Evolutionary conservation across 2,113 vertebrate species (phyloP).

Genomic region (Chamaetylas fuelleborni): DNA sequence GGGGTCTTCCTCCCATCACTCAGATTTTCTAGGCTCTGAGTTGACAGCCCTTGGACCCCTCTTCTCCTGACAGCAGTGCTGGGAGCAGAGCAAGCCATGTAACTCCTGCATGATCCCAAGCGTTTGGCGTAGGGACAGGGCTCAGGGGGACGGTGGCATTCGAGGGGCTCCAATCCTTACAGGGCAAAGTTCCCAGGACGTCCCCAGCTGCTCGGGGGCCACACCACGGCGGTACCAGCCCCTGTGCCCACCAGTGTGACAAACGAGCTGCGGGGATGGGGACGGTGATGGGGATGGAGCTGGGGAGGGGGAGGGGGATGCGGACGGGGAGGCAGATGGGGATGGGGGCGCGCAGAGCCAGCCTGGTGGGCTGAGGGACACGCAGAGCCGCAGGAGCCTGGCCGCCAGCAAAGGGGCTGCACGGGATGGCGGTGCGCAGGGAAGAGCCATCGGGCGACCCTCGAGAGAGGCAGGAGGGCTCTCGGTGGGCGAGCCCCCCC

Average conservation of each 20-base stretch:
- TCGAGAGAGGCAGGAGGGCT: not conserved
- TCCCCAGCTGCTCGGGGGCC: not conserved
- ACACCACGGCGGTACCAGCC: fast-evolving
- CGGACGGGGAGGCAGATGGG: not conserved
- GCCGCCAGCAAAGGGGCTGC: not conserved
- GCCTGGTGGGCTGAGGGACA: fast-evolving
- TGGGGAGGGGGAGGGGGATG: too few relatives aligned
- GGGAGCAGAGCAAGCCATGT: not conserved
- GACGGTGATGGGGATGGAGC: too few relatives aligned
- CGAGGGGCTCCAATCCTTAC: not conserved
- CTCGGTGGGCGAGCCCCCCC: not conserved
- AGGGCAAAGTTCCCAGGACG: fast-evolving
- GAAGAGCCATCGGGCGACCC: not conserved
- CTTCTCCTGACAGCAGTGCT: fast-evolving
- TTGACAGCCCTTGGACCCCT: not conserved
- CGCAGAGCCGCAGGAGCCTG: not conserved
- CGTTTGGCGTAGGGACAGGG: not conserved
- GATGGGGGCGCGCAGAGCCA: not conserved
- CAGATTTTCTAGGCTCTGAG: not conserved
- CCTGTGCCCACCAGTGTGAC: not conserved
- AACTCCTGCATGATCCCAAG: not conserved
- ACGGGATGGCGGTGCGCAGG: not conserved
- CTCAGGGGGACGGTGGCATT: fast-evolving
- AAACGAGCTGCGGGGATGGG: not conserved
- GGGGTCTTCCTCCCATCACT: not conserved